Evolutionary conservation across 2,797 vertebrate species (phyloP).

Genomic region (Adrianichthys oophorus): DNA sequence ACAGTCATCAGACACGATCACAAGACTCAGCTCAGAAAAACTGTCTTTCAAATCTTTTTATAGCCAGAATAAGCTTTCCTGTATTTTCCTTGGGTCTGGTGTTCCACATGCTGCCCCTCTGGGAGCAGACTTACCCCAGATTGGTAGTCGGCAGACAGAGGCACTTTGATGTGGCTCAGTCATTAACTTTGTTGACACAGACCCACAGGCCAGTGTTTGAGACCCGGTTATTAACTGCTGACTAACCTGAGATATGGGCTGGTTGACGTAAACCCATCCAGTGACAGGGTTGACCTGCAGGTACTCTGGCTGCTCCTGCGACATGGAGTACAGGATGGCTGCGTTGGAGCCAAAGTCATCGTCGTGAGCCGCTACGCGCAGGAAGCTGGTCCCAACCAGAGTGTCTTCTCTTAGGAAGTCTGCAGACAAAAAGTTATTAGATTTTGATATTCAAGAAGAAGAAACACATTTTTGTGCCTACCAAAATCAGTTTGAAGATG

Average conservation of each 20-base stretch:
- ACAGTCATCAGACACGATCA: constrained; percentile 23
- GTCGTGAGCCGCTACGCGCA: constrained; percentile 85
- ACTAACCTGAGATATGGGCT: constrained; percentile 85
- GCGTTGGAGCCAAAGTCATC: constrained; percentile 87
- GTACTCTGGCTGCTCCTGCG: constrained; percentile 80
- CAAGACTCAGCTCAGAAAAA: constrained; percentile 29
- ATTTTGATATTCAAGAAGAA: background rate
- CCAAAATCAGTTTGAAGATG: background rate
- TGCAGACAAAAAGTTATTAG: constrained; percentile 40
- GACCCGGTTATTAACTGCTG: constrained; percentile 12
- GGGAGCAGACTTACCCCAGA: constrained; percentile 30
- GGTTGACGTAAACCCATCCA: constrained; percentile 89
- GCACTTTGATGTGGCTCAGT: constrained; percentile 51
- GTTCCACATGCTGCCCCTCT: constrained; percentile 34
- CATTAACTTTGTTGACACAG: constrained; percentile 60
- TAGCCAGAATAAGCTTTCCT: constrained; percentile 31
- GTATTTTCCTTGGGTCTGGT: constrained; percentile 22
- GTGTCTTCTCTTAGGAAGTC: constrained; percentile 90
- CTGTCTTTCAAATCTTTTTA: constrained; percentile 42
- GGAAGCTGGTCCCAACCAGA: constrained; percentile 86
- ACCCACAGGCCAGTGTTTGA: constrained; percentile 24
- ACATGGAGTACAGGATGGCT: constrained; percentile 83
- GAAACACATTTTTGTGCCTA: background rate
- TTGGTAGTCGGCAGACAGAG: constrained; percentile 29
- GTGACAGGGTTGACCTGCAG: constrained; percentile 86